Evolutionary conservation across 2,113 vertebrate genomes (phyloP).

Genomic region (Vulpes lagopus): DNA sequence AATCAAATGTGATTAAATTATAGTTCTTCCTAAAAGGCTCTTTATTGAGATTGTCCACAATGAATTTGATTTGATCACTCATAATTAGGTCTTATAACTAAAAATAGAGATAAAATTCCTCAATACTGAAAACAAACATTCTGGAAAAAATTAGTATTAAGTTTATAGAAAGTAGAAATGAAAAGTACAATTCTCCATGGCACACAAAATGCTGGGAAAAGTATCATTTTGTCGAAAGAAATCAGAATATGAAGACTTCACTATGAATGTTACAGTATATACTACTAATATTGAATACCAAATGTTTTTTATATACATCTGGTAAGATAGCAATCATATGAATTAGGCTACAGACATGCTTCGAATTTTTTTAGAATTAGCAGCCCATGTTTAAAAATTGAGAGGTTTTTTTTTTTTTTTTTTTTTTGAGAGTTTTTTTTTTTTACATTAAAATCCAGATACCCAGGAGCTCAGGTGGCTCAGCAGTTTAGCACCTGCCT

Average conservation of each 20-base stretch:
- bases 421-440: constrained; percentile 12
- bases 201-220: constrained; percentile 2
- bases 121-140: constrained; percentile 35
- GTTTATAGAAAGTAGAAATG: constrained; percentile 26
- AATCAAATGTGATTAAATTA: constrained; percentile 98
- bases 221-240: constrained; percentile 39
- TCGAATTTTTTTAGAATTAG: background rate
- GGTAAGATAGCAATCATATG: background rate
- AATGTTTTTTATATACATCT: background rate
- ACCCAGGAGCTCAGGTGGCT: background rate
- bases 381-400: constrained; percentile 21
- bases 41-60: constrained; percentile 96
- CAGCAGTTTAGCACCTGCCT: too few relatives aligned
- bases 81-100: constrained; percentile 84
- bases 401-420: constrained; percentile 19
- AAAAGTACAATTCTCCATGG: background rate
- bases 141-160: constrained; percentile 50
- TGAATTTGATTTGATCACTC: constrained; percentile 97
- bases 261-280: constrained; percentile 52
- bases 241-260: background rate
- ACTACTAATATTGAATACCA: background rate
- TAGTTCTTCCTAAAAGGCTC: constrained; percentile 97
- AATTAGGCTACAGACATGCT: background rate
- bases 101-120: constrained; percentile 22
- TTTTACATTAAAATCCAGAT: constrained; percentile 41